Evolutionary conservation across 2,888 invertebrate genomes (phyloP), one percentile per base, ranked within the genome.

Genomic region (Eilema griseolum): DNA sequence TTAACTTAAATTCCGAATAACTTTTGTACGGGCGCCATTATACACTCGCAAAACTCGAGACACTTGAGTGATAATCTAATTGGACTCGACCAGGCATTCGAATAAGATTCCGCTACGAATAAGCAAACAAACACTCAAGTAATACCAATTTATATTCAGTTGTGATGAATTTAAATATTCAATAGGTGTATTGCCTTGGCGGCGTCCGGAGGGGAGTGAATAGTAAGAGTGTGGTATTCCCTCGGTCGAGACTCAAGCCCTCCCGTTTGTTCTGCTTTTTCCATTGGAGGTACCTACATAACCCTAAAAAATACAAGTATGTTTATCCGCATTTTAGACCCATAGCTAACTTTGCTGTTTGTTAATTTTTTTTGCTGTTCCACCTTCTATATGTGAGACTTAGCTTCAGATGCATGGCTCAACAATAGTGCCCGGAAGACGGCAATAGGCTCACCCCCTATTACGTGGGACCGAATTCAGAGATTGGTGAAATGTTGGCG

Each of bases 121-220:
- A 52, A n/a, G 20, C n/a, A 7, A 52, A 52, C n/a, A n/a, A 52
- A n/a, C n/a, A 5, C n/a, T 7, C 52, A 20, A 52, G n/a, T 52
- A 20, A 52, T 52, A 52, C 7, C 52, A 52, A 52, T 52, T 52
- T 10, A 52, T 52, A 52, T 52, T 52, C 20, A 20, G 46, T 46
- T 46, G 0, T n/a, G 52, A 20, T 52, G 52, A 7, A 46, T 46
- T 46, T 46, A 46, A 46, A 52, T 52, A 52, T 52, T 52, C 52
- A 52, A 52, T 52, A 52, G 20, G 52, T 52, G 20, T n/a, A 20
- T n/a, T n/a, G 52, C 52, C 52, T 52, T 52, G 52, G 52, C 20
- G n/a, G n/a, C 52, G n/a, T 52, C 52, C 52, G 52, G 52, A 52
- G 52, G 52, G 52, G 52, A 52, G 52, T 52, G 52, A n/a, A 52